Base-by-base conservation (phyloP, 2,797 vertebrate species). In the Balearica regulorum region DNA sequence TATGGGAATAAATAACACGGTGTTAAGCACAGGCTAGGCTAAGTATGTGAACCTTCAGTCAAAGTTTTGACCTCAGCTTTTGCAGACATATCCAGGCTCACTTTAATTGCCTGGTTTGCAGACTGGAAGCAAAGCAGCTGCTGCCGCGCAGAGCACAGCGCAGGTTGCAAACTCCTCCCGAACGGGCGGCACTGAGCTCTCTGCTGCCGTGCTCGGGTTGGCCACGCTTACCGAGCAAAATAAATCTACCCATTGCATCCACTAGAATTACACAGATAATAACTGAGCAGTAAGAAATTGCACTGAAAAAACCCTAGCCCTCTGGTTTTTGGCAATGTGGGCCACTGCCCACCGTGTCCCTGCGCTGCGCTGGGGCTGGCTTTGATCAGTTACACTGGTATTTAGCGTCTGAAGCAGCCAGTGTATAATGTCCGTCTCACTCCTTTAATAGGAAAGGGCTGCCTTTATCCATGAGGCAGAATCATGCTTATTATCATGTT, bases 1-100 rank as follows among this genome's bases (percentile, higher is more conserved):
- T 39, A 41, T 43, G 82, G 89, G 91, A 94, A 96, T 96, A 96
- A 94, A 94, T 95, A 94, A 95, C 96, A 94, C 46, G 76, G 87
- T 91, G 95, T 93, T 93, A 94, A 93, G 91, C 93, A 73, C 77
- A 84, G 89, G 87, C 79, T 88, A 76, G 91, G 85, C 39, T 86
- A 88, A 95, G 72, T 48, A 83, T 90, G 93, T 48, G 94, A 96
- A 97, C 96, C 82, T 92, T 37, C 72, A 96, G 96, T 94, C 84
- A 78, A 86, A 96, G 84, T 83, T 94, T 46, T 96, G 94, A 95
- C 95, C 94, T 88, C 72, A 58, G 87, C 75, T 92, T 77, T 71
- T 68, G 84, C 82, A 93, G 96, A 65, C 72, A 31, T 83, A 75
- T 7, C 82, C 76, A 24, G 80, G 84, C 44, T 89, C 60, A 25